These are phyloP conservation scores for Thaumetopoea pityocampa DNA, from an alignment of 1,140 invertebrate genomes.

Conservation along the genomic window DNA sequence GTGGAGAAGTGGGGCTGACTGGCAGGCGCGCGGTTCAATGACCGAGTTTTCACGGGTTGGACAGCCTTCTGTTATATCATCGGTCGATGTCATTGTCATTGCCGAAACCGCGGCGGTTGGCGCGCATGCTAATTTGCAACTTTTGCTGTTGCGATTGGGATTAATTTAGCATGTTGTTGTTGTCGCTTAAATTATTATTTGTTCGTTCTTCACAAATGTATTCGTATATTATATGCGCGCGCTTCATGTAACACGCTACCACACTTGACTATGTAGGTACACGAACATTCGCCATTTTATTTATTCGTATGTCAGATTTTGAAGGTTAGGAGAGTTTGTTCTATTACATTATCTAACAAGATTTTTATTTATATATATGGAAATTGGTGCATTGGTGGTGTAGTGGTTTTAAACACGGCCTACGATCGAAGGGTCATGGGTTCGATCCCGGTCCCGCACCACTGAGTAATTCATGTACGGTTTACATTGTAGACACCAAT, in stretches of 20 bases:
- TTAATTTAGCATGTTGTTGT: conserved; percentile 41
- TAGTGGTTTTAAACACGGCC: too few relatives aligned
- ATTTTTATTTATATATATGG: too few relatives aligned
- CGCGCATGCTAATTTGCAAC: conserved; percentile 48
- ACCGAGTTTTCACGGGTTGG: conserved; percentile 76
- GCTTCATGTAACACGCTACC: conserved; percentile 26
- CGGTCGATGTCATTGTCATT: conserved; percentile 75
- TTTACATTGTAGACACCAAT: too few relatives aligned
- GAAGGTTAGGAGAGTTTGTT: conserved; percentile 3
- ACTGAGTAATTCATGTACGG: too few relatives aligned
- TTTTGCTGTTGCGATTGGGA: conserved; percentile 36
- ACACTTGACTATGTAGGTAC: conserved; percentile 12
- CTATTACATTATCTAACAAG: not conserved
- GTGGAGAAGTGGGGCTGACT: conserved; percentile 29
- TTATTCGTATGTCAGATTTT: conserved; percentile 1
- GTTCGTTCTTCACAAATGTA: conserved; percentile 38
- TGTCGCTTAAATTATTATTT: conserved; percentile 22
- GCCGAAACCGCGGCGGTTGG: conserved; percentile 59
- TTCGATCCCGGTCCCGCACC: too few relatives aligned
- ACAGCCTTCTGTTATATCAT: conserved; percentile 77
- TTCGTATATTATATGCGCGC: too few relatives aligned
- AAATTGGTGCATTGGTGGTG: too few relatives aligned
- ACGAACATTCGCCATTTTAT: conserved; percentile 4
- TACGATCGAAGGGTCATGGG: too few relatives aligned
- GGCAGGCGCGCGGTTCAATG: conserved; percentile 67